Evolutionary conservation across 2,888 invertebrate genomes (phyloP).

Genomic region (Bellardia pandia): DNA sequence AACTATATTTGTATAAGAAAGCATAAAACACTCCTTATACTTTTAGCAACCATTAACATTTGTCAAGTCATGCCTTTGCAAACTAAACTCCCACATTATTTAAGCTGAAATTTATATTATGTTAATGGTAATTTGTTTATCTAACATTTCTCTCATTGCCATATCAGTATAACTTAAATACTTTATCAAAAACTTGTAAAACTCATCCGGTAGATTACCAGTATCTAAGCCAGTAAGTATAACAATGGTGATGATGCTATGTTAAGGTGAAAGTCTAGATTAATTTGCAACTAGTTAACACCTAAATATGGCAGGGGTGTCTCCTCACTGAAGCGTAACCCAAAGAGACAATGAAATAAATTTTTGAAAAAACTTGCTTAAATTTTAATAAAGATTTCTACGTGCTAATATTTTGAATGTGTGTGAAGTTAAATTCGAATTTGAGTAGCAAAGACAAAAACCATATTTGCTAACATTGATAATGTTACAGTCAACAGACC

Average conservation of each 20-base stretch:
- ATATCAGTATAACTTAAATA: too few species aligned
- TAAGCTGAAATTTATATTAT: constrained; percentile 2
- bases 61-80: not conserved
- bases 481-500: too few species aligned
- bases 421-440: too few species aligned
- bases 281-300: constrained; percentile 64
- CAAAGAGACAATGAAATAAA: constrained; percentile 3
- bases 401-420: constrained; percentile 25
- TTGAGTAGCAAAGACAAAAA: too few species aligned
- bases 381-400: not conserved
- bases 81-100: constrained; percentile 41
- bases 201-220: not conserved
- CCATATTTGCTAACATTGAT: too few species aligned
- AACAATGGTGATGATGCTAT: constrained; percentile 10
- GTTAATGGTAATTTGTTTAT: not conserved
- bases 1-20: constrained; percentile 35
- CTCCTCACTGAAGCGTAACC: constrained; percentile 45
- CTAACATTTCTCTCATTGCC: not conserved
- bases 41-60: not conserved
- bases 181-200: not conserved
- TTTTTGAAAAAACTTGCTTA: not conserved
- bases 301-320: constrained; percentile 3
- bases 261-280: constrained; percentile 63
- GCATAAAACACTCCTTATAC: constrained; percentile 4
- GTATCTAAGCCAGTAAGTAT: not conserved